Conservation (phyloP, 2,888 invertebrate species). For the Ectemnius lituratus region DNA sequence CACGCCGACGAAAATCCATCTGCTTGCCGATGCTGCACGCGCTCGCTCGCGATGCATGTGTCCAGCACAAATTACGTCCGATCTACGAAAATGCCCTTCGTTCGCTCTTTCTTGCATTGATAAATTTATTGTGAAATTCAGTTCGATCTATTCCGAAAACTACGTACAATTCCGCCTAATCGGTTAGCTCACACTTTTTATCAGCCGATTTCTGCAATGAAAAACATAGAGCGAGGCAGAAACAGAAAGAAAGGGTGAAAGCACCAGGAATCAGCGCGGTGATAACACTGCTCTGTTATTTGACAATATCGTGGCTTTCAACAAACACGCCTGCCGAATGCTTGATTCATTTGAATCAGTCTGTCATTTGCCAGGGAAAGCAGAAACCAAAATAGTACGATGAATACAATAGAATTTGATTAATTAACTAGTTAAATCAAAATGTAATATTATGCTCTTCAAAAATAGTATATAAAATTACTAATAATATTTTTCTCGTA, state of each 20-base stretch:
- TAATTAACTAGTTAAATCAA: conserved; percentile 1
- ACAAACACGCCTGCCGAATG: background rate
- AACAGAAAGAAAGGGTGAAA: background rate
- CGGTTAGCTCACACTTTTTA: background rate
- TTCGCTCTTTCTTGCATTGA: background rate
- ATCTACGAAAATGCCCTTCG: too few species aligned
- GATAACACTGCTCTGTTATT: background rate
- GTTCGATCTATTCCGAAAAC: background rate
- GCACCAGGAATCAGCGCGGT: background rate
- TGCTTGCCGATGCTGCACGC: background rate
- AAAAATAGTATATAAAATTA: too few species aligned
- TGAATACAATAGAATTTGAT: background rate
- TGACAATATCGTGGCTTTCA: background rate
- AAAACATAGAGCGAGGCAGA: background rate
- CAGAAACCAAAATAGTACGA: background rate
- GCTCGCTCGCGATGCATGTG: background rate
- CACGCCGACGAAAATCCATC: conserved; percentile 15
- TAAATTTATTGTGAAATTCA: background rate
- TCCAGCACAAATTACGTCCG: conserved; percentile 10
- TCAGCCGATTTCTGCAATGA: background rate
- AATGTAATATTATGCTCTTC: too few species aligned
- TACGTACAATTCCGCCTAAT: too few species aligned
- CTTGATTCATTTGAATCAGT: background rate
- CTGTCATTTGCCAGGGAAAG: background rate
- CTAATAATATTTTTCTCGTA: too few species aligned